Base-by-base conservation (phyloP, 2,797 vertebrate species). In the Galago senegalensis region DNA sequence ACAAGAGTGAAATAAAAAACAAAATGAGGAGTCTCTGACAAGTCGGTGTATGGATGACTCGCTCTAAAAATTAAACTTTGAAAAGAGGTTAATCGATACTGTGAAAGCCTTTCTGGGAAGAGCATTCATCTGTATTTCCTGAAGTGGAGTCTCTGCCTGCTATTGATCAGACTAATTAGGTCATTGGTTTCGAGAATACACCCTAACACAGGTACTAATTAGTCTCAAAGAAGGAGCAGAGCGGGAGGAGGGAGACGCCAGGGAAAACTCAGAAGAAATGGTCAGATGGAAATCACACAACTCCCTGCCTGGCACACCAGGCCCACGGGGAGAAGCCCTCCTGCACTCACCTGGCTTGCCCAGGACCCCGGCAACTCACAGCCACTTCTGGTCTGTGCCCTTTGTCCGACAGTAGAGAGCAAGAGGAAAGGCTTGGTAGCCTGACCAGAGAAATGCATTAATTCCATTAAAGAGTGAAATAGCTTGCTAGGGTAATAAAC, bases 331-430 rank as follows among this genome's bases (percentile, higher is more conserved):
- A 70, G n/a, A 76, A 20, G 10, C 3, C 43, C 34, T 91, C 23
- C 46, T 43, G 86, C 56, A 34, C 29, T 75, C 61, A 85, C 73
- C 53, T 70, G 40, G 58, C 70, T 72, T 31, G 69, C 73, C 70
- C 27, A 65, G 77, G 90, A 90, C 73, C 40, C 79, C 60, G 37
- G 49, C 67, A 34, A 37, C 37, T 34, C 37, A 61, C 20, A 43
- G 70, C 53, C 87, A 70, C 86, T 72, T 67, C 53, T 10, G 17
- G 27, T 49, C 12, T 29, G 31, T 6, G 2, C 29, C 84, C 69
- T 94, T 63, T 93, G 82, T 83, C 73, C 61, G 23, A 53, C 80
- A 86, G 43, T 14, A 34, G 83, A 95, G 69, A 40, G 21, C 58
- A 60, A 80, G 43, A 73, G 13, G 58, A 70, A 89, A 84, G 72